Evolutionary conservation across 2,888 invertebrate species (phyloP), one percentile per base, ranked within the genome.

Genomic region (Melinopterus prodromus): DNA sequence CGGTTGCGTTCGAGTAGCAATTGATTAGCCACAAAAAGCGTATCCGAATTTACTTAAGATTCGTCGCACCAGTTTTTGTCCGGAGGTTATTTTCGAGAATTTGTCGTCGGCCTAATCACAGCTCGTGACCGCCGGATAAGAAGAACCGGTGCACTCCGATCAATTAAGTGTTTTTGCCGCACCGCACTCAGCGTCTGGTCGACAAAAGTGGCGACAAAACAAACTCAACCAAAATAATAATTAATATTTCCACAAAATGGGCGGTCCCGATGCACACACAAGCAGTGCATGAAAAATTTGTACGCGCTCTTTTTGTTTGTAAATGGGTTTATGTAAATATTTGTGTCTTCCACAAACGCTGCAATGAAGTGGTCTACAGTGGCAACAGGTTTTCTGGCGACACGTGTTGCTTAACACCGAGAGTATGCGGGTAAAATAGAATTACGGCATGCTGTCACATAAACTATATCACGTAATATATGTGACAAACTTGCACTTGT

Each of bases 41-140:
- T 72, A 74, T 80, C 79, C 77, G 77, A 77, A 77, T 80, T 80
- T 77, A 80, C 79, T 71, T 74, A 71, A 80, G 37, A 80, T 80
- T 80, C 77, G 79, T 74, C 38, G 69, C 77, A 77, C 76, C 53
- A 37, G 71, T 80, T 80, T 80, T 80, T 77, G 71, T 53, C 74
- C 75, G 77, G 53, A 37, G 36, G 77, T 76, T 71, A 76, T 72
- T 71, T 77, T 74, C 74, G 37, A 72, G 53, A 77, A 74, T 78
- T 79, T 76, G 79, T 79, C 70, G 53, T n/a, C 74, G 74, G 36
- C 36, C 37, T 36, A 35, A 35, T n/a, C 74, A 74, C 35, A 35
- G 74, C 74, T 74, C 74, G 74, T 74, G 74, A 36, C 74, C 37
- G 36, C 74, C 53, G 53, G 53, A 53, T 53, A 53, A 53, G 53